Evolutionary conservation across 2,113 vertebrate genomes (phyloP), one percentile per base, ranked within the genome.

Genomic region (Misgurnus mizolepis): DNA sequence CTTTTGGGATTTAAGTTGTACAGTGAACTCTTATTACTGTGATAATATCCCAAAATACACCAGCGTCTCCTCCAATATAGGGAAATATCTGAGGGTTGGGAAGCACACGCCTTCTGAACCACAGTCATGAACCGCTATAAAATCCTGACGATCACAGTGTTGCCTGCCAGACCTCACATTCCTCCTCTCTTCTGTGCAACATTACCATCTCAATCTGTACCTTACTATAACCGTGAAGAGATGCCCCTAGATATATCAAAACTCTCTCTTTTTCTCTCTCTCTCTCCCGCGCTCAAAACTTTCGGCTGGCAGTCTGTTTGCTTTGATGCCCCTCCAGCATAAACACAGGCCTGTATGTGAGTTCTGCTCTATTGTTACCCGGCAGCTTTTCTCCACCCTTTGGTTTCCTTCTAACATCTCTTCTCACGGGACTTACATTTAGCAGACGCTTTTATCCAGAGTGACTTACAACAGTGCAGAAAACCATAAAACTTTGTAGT

Each of bases 271-370:
- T 22, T 6, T 41, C 60, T 41, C 62, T 22, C 68, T 66, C 34
- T 72, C 78, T 72, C 17, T 65, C 27, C 15, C 43, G 8, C 17
- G 34, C 49, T 14, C 58, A 68, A 78, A 74, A 78, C 72, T 80
- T 70, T 55, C 27, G 41, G 56, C 69, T 83, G 74, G 68, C 81
- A 74, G 78, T 78, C 73, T 80, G 81, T 85, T 83, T 78, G 73
- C 45, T 80, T 80, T 80, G 78, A 68, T 62, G 64, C 61, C 67
- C 56, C 80, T 71, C 64, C 78, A 76, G 71, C 74, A 82, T 66
- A 84, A 84, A 81, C 71, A 76, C 80, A 49, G 58, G 41, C 27
- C 45, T 64, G 45, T 77, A 58, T 53, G 61, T 67, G 27, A 82
- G 80, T 69, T 47, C 53, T 64, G 58, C 41, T 11, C 61, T 60